phyloP scores from a whole-genome alignment of 2,113 vertebrate species.

The Calyptommatus sinebrachiatus region DNA sequence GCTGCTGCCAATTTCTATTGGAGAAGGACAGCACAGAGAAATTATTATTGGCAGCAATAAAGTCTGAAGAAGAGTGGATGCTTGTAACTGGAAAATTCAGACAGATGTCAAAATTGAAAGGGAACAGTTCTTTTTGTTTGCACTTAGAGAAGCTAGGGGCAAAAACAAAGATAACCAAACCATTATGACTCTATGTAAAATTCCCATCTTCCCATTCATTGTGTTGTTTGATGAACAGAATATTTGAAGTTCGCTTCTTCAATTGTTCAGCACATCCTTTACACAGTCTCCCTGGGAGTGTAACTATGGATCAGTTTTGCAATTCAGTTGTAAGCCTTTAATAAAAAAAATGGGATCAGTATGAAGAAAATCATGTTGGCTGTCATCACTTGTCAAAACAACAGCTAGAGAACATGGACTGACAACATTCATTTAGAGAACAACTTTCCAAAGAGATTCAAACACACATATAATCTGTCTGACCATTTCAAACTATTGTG shows the following conservation, averaged over 20 bases:
- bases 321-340: not conserved
- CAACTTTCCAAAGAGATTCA: not conserved
- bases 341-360: slow-evolving; percentile 1
- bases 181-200: not conserved
- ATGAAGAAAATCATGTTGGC: not conserved
- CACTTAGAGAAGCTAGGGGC: slow-evolving; percentile 1
- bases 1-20: not conserved
- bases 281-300: not conserved
- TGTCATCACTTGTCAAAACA: not conserved
- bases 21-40: not conserved
- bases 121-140: slow-evolving; percentile 13
- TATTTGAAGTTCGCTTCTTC: slow-evolving; percentile 7
- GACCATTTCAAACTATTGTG: slow-evolving; percentile 1
- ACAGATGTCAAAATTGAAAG: not conserved
- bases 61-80: not conserved
- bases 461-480: not conserved
- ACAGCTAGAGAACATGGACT: not conserved
- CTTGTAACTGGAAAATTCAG: not conserved
- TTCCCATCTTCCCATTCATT: not conserved
- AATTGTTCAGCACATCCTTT: not conserved
- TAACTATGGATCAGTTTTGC: not conserved
- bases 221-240: slow-evolving; percentile 7
- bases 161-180: not conserved
- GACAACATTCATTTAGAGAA: not conserved
- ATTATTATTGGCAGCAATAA: not conserved